These are phyloP conservation scores for Podarcis siculus DNA, from an alignment of 2,797 vertebrate genomes.

Conservation along the genomic window DNA sequence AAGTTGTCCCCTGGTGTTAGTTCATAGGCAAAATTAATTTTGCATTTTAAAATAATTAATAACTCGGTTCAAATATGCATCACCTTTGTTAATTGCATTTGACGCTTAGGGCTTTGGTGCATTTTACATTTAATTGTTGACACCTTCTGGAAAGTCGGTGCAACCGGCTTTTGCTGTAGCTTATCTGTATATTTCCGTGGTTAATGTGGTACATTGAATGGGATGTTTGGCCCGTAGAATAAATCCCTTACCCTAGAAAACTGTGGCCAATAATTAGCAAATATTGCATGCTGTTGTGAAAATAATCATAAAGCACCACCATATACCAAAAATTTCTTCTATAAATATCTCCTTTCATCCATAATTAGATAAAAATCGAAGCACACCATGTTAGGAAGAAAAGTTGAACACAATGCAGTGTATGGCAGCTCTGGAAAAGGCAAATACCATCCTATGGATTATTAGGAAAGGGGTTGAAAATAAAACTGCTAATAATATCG, in stretches of 20 bases:
- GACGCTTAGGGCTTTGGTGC: slow-evolving; percentile 59
- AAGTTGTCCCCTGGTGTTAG: slow-evolving; percentile 62
- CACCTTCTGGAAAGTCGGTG: slow-evolving; percentile 50
- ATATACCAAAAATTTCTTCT: background rate
- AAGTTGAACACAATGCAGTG: no score
- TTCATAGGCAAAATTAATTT: slow-evolving; percentile 65
- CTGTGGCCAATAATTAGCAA: background rate
- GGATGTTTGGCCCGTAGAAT: background rate
- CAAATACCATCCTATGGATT: background rate
- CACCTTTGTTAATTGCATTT: slow-evolving; percentile 47
- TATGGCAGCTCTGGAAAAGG: no score
- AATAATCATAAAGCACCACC: background rate
- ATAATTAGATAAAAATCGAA: background rate
- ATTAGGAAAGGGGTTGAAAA: background rate
- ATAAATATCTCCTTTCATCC: background rate
- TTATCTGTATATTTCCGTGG: background rate
- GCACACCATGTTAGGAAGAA: background rate
- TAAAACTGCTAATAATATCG: no score
- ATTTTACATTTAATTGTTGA: slow-evolving; percentile 58
- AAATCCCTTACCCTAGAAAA: background rate
- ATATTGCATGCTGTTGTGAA: background rate
- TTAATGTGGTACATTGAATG: background rate
- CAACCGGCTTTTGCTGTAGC: slow-evolving; percentile 28
- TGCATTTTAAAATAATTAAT: slow-evolving; percentile 67
- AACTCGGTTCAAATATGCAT: slow-evolving; percentile 59